phyloP scores from a whole-genome alignment of 2,797 vertebrate species.

The Cuniculus paca region DNA sequence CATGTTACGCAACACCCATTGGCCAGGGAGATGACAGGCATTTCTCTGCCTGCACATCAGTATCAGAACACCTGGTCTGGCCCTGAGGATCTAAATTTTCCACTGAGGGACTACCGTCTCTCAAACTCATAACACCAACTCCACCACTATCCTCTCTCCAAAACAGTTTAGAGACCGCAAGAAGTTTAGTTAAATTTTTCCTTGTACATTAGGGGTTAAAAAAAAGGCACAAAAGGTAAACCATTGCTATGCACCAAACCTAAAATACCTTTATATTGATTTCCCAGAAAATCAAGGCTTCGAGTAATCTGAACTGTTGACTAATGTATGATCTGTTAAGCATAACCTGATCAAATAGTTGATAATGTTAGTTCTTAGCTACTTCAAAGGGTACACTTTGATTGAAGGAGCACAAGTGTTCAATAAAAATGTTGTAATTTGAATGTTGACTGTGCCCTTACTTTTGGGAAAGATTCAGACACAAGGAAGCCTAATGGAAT shows the following conservation, averaged over 20 bases:
- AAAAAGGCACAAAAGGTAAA: constrained; percentile 73
- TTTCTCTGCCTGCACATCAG: background rate
- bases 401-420: background rate
- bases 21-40: background rate
- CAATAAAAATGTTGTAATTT: constrained; percentile 8
- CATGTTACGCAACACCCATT: background rate
- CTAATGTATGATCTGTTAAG: constrained; percentile 61
- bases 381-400: constrained; percentile 35
- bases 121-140: constrained; percentile 68
- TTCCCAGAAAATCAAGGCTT: constrained; percentile 15
- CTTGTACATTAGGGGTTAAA: constrained; percentile 75
- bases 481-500: constrained; percentile 1
- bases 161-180: constrained; percentile 78
- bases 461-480: constrained; percentile 20
- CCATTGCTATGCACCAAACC: constrained; percentile 69
- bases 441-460: background rate
- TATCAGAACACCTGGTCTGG: background rate
- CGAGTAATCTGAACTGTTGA: constrained; percentile 60
- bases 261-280: constrained; percentile 73
- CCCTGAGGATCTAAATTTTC: background rate
- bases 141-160: constrained; percentile 66
- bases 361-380: constrained; percentile 17
- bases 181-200: constrained; percentile 82
- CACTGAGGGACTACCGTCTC: constrained; percentile 48
- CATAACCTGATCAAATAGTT: constrained; percentile 16